These are phyloP conservation scores for Asarcornis scutulata DNA, from an alignment of 2,113 vertebrate species.

Conservation along the genomic window DNA sequence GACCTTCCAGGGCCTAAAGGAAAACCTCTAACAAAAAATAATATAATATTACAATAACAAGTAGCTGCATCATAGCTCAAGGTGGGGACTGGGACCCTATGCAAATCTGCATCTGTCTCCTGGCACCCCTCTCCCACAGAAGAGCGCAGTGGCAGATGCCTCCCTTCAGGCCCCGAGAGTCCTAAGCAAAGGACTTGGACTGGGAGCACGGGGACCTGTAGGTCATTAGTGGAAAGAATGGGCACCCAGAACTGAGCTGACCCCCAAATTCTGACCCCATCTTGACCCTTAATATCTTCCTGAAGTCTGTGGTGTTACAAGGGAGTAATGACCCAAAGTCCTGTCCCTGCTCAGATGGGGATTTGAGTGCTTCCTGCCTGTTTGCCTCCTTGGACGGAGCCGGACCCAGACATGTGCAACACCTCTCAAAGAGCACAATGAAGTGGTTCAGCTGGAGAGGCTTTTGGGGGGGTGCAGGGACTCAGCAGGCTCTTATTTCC, in stretches of 20 bases:
- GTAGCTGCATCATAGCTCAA: background rate
- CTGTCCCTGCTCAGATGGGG: background rate
- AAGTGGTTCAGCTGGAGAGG: background rate
- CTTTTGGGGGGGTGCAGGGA: background rate
- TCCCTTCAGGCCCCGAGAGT: too few relatives aligned
- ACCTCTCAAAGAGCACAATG: too few relatives aligned
- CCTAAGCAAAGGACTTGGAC: background rate
- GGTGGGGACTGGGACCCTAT: background rate
- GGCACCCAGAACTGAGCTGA: background rate
- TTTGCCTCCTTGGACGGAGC: background rate
- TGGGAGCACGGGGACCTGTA: background rate
- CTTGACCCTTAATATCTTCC: background rate
- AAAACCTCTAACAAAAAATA: background rate
- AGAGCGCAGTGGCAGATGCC: too few relatives aligned
- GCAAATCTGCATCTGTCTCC: background rate
- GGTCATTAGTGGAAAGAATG: too few relatives aligned
- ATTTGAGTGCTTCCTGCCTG: background rate
- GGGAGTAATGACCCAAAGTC: background rate
- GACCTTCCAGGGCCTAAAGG: background rate
- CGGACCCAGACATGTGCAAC: accelerated
- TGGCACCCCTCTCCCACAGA: too few relatives aligned
- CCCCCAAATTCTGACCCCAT: background rate
- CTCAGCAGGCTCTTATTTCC: too few relatives aligned
- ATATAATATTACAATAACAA: background rate
- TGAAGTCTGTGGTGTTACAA: background rate